Percentiles rank a stretch among this genome's conserved stretches.
Conservation (phyloP, 1,140 invertebrate genomes). For the Physella acuta region DNA sequence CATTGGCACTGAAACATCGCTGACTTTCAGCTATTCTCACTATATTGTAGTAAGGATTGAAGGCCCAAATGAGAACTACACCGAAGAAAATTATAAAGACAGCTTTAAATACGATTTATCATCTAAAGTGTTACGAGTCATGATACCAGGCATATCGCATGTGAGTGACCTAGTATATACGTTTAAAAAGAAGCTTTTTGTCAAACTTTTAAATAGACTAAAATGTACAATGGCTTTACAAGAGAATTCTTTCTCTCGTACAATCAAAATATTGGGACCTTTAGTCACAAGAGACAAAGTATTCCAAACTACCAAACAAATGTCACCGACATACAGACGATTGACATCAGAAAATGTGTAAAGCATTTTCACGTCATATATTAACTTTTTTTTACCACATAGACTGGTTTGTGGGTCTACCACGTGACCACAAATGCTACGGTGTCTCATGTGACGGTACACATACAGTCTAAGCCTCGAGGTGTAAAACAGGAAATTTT, state of each 20-base stretch:
- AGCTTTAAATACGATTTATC: slow-evolving; percentile 16
- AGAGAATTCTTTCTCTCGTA: background rate
- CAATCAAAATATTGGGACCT: no score
- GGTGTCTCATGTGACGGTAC: slow-evolving; percentile 25
- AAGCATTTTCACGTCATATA: no score
- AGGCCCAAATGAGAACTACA: slow-evolving; percentile 12
- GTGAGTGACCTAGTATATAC: slow-evolving; percentile 14
- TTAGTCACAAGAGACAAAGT: no score
- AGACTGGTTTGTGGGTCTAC: slow-evolving; percentile 31
- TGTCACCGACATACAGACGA: no score
- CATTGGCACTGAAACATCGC: slow-evolving; percentile 30
- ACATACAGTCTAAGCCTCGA: slow-evolving; percentile 29
- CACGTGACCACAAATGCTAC: slow-evolving; percentile 17
- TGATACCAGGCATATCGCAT: slow-evolving; percentile 15
- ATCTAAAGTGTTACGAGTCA: slow-evolving; percentile 26
- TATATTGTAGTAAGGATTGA: slow-evolving; percentile 27
- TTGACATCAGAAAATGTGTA: no score
- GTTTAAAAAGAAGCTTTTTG: background rate
- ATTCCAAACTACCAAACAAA: no score
- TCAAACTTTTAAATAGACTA: background rate
- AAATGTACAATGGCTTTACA: background rate
- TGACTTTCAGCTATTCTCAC: slow-evolving; percentile 30
- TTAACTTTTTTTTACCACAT: background rate
- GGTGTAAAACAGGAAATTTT: slow-evolving; percentile 12
- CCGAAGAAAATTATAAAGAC: slow-evolving; percentile 13